Evolutionary conservation across 2,113 vertebrate genomes (phyloP), one percentile per base, ranked within the genome.

Genomic region (Aptenodytes forsteri): DNA sequence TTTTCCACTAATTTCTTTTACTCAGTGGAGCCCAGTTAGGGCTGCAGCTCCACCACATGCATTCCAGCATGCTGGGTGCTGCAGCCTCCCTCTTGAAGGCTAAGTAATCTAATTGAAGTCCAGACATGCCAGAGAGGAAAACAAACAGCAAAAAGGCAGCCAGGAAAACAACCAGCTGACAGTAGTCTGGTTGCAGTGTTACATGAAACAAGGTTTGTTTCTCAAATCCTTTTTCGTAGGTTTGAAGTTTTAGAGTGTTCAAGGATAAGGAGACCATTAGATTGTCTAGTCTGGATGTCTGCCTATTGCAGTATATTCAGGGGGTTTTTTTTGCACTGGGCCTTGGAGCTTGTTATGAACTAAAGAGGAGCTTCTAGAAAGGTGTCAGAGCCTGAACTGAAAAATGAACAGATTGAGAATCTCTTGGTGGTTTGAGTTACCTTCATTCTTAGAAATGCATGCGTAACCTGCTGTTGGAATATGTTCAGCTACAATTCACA

Each of bases 371-470:
- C 47, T 96, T 96, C 73, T 78, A 79, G 73, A 92, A 90, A 93
- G 71, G 67, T 66, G 40, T 75, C 66, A 50, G 67, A 78, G 40
- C 10, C 75, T 89, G 73, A 95, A 84, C 16, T 56, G 80, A 67
- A 89, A 92, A 95, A 91, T 14, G 47, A 97, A 87, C 95, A 97
- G 95, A 97, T 96, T 96, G 94, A 91, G 91, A 95, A 89, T 86
- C 91, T 84, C 91, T 92, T 92, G 93, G 94, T 92, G 81, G 80
- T 79, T 93, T 54, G 71, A 86, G 71, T 89, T 94, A 92, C 69
- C 34, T 70, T 84, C 77, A 49, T 92, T 96, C 97, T 96, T 89
- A 87, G 91, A 97, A 97, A 89, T 76, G 65, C 56, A 23, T 82
- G 38, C 65, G 65, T 84, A 85, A 79, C 80, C 49, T 77, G 56